Evolutionary conservation across 2,888 invertebrate species (phyloP), one percentile per base, ranked within the genome.

Genomic region (Blera fallax): DNA sequence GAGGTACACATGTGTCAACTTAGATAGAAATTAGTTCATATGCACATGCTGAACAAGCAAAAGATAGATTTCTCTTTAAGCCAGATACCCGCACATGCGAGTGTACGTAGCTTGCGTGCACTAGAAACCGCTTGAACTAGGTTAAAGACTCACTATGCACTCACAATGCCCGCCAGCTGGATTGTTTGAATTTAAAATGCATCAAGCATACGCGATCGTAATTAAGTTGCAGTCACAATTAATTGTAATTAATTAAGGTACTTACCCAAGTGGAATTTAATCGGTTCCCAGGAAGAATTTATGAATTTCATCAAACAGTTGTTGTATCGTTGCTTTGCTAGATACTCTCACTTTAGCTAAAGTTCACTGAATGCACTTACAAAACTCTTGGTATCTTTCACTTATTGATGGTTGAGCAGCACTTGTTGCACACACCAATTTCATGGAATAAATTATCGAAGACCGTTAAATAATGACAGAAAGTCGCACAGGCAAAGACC

Each of bases 261-360:
- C 83, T 83, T 69, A 83, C 83, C 73, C 34, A 48, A 29, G 54
- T 67, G 79, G 54, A 60, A 54, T 62, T 78, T 40, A 62, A 79
- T 83, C 48, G 72, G 65, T 72, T 50, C 45, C 40, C 40, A 14
- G 10, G 48, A 48, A 21, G 29, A 48, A 64, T 64, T 43, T 43
- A 43, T 62, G 43, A 62, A 48, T 62, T 43, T 43, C 62, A 43
- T 43, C 16, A 21, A 60, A 16, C 43, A 43, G 27, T 27, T 62
- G 27, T 11, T 8, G 11, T 14, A 1, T 21, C 27, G 27, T 27
- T 62, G 27, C 5, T 8, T 6, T 14, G 0, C 29, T 14, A 54
- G 54, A 64, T 32, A 76, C 34, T 37, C 24, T 50, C 14, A 11
- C 48, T 50, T 32, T 21, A 7, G 27, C 10, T 24, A 27, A 58